Evolutionary conservation across 2,797 vertebrate genomes (phyloP), one percentile per base, ranked within the genome.

Genomic region (Rhabdomys pumilio): DNA sequence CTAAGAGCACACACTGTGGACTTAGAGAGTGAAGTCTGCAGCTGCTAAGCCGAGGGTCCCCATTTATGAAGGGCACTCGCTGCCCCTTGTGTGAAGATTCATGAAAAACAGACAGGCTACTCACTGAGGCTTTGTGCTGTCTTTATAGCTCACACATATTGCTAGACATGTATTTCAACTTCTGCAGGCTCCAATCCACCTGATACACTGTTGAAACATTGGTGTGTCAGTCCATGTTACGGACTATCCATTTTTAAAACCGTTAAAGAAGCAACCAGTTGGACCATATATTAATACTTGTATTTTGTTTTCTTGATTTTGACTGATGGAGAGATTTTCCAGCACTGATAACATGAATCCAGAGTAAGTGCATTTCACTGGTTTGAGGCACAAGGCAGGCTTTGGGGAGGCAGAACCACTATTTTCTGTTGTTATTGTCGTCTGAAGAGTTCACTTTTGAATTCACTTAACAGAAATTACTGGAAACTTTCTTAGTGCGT

Each of bases 401-500:
- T 95, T 93, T 90, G 14, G n/a, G 59, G 13, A 84, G 53, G 59
- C 59, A 31, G 81, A 87, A n/a, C 91, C 26, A 73, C 41, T 76
- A 2, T 75, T 80, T 83, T 79, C 82, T 93, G 38, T 65, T 79
- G 86, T 59, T 79, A 24, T 50, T 90, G n/a, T 61, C 13, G 31
- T 15, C 34, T 15, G 69, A 89, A 94, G 47, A 93, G 82, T 92
- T 93, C 89, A 93, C 50, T 85, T 96, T 85, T 93, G 94, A 96
- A 83, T 73, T 89, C 86, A 90, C 55, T 92, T 75, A 83, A 57
- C 50, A 94, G 95, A 96, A 95, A 97, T 94, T 77, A 85, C 82
- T 80, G 76, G 73, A 80, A 96, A 93, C 50, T 83, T 95, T 38
- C 41, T 79, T 95, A 96, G 67, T 83, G 3, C 24, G 19, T 94